Conservation (phyloP, 2,797 vertebrate species). For the Gallinago solitaria region DNA sequence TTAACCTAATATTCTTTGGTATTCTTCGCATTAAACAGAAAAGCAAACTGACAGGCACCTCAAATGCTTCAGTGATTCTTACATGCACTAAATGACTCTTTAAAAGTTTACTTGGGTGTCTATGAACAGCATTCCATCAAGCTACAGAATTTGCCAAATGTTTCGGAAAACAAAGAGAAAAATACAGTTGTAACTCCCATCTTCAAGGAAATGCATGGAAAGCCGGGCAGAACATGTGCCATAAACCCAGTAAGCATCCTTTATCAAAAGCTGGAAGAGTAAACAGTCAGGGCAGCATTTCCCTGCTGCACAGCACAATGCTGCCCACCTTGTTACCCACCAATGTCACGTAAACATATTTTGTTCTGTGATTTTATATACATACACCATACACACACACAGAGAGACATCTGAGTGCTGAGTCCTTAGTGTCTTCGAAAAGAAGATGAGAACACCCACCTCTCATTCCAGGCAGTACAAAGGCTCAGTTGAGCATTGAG, state of each 20-base stretch:
- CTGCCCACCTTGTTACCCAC: too few species aligned
- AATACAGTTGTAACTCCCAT: not conserved
- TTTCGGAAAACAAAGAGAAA: not conserved
- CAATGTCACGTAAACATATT: not conserved
- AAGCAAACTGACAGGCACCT: not conserved
- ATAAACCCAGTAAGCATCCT: not conserved
- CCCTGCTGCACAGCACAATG: not conserved
- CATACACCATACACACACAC: too few species aligned
- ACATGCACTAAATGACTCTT: not conserved
- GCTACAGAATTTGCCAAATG: not conserved
- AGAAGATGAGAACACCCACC: not conserved
- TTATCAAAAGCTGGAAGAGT: not conserved
- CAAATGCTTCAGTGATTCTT: not conserved
- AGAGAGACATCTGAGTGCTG: fast-evolving
- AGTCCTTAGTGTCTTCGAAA: not conserved
- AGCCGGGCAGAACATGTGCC: not conserved
- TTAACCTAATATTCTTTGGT: not conserved
- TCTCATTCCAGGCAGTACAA: not conserved
- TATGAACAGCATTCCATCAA: not conserved
- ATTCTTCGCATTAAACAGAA: not conserved
- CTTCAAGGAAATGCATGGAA: not conserved
- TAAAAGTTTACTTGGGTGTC: not conserved
- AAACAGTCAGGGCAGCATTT: not conserved
- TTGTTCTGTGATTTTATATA: not conserved
- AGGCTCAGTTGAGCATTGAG: not conserved